These are phyloP conservation scores for Penaeus monodon DNA, from an alignment of 2,888 invertebrate genomes.

Conservation along the genomic window DNA sequence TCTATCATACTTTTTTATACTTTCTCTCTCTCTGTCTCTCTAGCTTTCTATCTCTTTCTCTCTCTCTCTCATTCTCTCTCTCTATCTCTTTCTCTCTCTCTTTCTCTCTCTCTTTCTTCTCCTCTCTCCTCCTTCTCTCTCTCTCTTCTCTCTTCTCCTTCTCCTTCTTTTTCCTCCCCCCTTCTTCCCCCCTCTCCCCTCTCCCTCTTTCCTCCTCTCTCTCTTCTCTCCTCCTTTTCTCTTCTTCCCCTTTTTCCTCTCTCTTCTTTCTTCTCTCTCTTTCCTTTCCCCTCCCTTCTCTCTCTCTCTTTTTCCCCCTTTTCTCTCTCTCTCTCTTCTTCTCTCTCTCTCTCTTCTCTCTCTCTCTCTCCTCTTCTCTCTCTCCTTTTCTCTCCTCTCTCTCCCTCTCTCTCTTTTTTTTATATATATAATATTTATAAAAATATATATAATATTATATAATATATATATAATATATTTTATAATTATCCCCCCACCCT, in stretches of 20 bases:
- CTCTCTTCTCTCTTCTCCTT: background rate
- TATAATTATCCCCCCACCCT: too few species aligned
- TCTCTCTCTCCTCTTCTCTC: background rate
- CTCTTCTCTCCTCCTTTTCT: background rate
- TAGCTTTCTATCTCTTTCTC: background rate
- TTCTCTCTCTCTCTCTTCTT: background rate
- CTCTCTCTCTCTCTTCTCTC: too few species aligned
- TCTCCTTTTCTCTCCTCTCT: background rate
- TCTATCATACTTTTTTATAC: too few species aligned
- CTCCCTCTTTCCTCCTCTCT: background rate
- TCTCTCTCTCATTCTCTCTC: background rate
- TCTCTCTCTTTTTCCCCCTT: too few species aligned
- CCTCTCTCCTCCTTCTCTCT: background rate
- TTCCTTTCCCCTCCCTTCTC: background rate
- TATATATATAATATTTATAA: too few species aligned
- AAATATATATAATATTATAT: too few species aligned
- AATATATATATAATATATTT: too few species aligned
- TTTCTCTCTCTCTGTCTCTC: background rate
- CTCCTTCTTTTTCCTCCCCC: background rate
- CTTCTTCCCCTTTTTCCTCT: background rate
- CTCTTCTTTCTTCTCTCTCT: background rate
- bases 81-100: background rate
- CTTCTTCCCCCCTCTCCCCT: background rate
- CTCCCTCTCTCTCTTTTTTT: too few species aligned
- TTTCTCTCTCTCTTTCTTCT: too few species aligned